phyloP scores from a whole-genome alignment of 2,888 invertebrate species.

The Lasioglossum lativentre region DNA sequence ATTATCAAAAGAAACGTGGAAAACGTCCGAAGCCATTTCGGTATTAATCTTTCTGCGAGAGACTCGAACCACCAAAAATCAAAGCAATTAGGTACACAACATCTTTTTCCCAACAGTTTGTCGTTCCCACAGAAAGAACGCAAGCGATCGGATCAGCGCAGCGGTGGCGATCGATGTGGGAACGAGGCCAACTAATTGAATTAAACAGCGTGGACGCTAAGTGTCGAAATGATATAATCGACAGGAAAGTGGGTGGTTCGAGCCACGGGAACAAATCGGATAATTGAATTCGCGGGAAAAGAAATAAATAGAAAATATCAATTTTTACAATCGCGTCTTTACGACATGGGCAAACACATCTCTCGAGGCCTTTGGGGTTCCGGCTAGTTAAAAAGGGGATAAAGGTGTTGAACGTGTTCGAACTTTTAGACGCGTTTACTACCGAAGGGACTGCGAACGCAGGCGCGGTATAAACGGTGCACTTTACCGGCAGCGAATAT shows the following conservation, averaged over 20 bases:
- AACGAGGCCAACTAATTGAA: constrained; percentile 5
- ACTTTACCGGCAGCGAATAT: constrained; percentile 17
- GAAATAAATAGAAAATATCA: not conserved
- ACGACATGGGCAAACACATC: not conserved
- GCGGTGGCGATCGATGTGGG: not conserved
- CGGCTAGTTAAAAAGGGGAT: not conserved
- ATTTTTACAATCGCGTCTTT: not conserved
- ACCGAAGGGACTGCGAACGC: not conserved
- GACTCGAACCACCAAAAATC: not conserved
- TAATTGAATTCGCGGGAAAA: not conserved
- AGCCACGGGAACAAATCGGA: not conserved
- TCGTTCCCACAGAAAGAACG: not conserved
- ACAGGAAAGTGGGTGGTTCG: not conserved
- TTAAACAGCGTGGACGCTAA: not conserved
- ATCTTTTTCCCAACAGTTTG: not conserved
- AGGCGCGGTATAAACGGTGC: constrained; percentile 15
- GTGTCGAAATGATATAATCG: not conserved
- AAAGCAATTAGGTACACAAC: not conserved
- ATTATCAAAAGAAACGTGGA: no score
- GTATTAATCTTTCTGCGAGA: no score
- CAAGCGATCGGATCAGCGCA: not conserved
- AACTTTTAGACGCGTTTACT: constrained; percentile 3
- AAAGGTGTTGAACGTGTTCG: not conserved
- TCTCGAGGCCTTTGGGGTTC: not conserved
- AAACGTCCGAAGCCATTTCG: no score